phyloP scores from a whole-genome alignment of 2,113 vertebrate species.

The Willisornis vidua region DNA sequence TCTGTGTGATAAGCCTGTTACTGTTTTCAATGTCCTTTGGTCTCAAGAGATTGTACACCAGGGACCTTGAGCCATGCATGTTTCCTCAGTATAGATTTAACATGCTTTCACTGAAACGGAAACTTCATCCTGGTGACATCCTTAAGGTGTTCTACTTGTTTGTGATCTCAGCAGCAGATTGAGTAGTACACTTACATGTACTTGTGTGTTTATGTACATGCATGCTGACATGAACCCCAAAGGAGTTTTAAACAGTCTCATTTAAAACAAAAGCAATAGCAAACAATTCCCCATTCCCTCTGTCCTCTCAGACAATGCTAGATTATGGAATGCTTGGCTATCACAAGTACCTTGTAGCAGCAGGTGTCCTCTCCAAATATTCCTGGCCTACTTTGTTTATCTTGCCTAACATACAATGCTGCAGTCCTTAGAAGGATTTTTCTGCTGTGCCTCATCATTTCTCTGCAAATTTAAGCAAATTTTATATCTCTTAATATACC shows the following conservation, averaged over 20 bases:
- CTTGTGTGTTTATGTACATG: background rate
- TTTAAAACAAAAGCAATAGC: background rate
- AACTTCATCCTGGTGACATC: background rate
- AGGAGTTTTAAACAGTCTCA: background rate
- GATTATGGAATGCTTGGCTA: background rate
- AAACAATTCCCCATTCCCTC: background rate
- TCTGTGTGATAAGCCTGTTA: background rate
- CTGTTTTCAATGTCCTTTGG: background rate
- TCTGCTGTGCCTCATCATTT: background rate
- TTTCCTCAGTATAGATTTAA: background rate
- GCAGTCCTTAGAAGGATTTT: background rate
- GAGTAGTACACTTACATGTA: background rate
- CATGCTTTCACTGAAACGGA: background rate
- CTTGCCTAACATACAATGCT: background rate
- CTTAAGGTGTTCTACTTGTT: background rate
- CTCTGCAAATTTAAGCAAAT: background rate
- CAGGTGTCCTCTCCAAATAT: background rate
- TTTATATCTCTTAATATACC: background rate
- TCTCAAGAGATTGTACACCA: background rate
- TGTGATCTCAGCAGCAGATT: background rate
- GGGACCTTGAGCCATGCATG: rapidly evolving
- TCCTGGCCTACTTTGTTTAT: background rate
- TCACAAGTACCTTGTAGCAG: background rate
- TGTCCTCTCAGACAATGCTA: background rate
- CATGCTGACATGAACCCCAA: background rate